Percentiles rank a stretch among this genome's conserved stretches.
Conservation (phyloP, 92 coral and sea anemone species). For the Epizoanthus scotinus region DNA sequence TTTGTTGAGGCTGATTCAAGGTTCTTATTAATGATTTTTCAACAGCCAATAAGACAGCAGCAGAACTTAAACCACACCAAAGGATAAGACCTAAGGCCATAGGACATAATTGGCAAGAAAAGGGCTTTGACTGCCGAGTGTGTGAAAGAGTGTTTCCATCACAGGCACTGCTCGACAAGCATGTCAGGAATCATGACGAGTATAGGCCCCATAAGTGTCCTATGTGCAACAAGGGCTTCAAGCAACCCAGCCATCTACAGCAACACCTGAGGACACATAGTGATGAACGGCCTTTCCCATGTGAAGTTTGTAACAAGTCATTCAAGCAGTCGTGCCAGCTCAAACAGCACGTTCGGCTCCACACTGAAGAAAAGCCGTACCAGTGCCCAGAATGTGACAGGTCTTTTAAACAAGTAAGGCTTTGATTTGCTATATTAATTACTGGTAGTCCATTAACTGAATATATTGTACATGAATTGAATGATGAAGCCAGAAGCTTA, state of each 20-base stretch:
- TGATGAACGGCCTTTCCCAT: constrained; percentile 89
- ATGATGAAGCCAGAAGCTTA: too few relatives aligned
- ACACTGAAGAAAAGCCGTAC: constrained; percentile 98
- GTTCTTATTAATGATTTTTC: background rate
- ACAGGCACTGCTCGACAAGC: constrained; percentile 77
- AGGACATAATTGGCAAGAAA: constrained; percentile 26
- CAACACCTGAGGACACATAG: constrained; percentile 89
- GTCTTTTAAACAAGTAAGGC: constrained; percentile 92
- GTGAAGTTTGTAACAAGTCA: constrained; percentile 90
- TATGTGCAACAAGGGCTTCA: constrained; percentile 87
- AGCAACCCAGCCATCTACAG: constrained; percentile 88
- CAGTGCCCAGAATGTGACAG: constrained; percentile 86
- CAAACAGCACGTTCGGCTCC: constrained; percentile 92
- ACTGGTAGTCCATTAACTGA: too few relatives aligned
- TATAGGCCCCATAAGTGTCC: constrained; percentile 91
- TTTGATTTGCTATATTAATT: constrained; percentile 47
- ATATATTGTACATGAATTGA: too few relatives aligned
- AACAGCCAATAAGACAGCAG: constrained; percentile 15
- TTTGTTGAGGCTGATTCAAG: background rate
- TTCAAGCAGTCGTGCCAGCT: constrained; percentile 98
- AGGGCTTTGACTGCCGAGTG: constrained; percentile 78
- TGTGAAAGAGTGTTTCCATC: constrained; percentile 84
- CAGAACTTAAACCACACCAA: constrained; percentile 30
- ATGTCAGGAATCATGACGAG: constrained; percentile 79
- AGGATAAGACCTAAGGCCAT: constrained; percentile 9